These are phyloP conservation scores for Lysiphlebus fabarum DNA, from an alignment of 1,140 invertebrate genomes.

Conservation along the genomic window DNA sequence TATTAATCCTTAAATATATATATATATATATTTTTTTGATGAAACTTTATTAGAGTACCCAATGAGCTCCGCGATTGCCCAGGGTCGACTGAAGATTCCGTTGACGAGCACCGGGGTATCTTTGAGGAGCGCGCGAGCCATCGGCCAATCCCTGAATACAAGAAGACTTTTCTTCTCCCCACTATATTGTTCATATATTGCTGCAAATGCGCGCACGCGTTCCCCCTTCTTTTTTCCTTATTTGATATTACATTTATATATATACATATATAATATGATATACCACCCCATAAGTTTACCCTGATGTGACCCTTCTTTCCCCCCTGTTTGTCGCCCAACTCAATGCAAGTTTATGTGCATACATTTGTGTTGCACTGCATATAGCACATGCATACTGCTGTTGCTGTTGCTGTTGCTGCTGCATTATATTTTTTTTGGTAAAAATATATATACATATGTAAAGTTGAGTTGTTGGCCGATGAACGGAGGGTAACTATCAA, in stretches of 20 bases:
- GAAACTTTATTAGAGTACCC: slow-evolving; percentile 12
- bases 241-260: no score
- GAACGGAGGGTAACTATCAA: not conserved
- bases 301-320: no score
- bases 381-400: no score
- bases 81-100: slow-evolving; percentile 45
- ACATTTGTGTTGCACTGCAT: no score
- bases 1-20: not conserved
- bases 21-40: not conserved
- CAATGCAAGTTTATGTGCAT: no score
- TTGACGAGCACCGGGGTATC: slow-evolving; percentile 38
- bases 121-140: slow-evolving; percentile 48
- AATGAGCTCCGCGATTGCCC: slow-evolving; percentile 36
- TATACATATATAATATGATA: no score
- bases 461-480: not conserved
- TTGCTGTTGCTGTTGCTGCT: no score
- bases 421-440: no score
- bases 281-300: no score
- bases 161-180: not conserved
- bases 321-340: no score
- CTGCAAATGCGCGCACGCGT: slow-evolving; percentile 19
- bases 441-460: no score
- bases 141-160: slow-evolving; percentile 36
- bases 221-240: not conserved
- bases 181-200: not conserved